These are phyloP conservation scores for Hypotaenidia okinawae DNA, from an alignment of 2,797 vertebrate genomes.

Conservation along the genomic window DNA sequence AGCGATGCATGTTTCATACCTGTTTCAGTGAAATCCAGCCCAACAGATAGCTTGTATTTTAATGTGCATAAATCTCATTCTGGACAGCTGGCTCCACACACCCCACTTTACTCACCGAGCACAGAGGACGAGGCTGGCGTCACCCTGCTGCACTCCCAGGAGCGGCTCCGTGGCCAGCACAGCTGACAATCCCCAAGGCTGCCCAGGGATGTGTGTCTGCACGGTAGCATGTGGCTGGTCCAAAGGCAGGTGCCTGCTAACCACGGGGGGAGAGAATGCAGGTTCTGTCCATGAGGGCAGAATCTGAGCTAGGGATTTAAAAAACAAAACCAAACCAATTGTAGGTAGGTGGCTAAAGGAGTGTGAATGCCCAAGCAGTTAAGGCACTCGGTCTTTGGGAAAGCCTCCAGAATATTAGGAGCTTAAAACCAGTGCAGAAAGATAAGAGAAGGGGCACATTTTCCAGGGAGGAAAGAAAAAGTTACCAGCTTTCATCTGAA, in stretches of 20 bases:
- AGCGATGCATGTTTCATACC: neutral
- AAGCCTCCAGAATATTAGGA: neutral
- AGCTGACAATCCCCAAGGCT: neutral
- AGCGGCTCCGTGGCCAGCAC: neutral
- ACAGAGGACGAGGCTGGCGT: neutral
- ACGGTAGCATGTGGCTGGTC: neutral
- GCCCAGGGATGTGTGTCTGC: accelerated
- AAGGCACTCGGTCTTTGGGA: neutral
- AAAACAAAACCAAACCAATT: neutral
- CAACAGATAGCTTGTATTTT: neutral
- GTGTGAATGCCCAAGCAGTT: neutral
- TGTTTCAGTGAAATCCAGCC: neutral
- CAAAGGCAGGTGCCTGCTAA: neutral
- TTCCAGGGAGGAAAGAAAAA: neutral
- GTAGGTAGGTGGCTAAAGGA: neutral
- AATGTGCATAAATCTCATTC: neutral
- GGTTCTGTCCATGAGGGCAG: neutral
- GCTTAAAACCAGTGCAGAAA: neutral
- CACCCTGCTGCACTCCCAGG: accelerated
- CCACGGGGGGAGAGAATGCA: neutral
- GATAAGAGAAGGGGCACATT: neutral
- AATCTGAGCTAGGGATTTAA: neutral
- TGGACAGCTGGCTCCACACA: neutral
- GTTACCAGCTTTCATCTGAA: neutral
- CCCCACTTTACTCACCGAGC: accelerated